Evolutionary conservation across 2,797 vertebrate species (phyloP).

Genomic region (Gymnothorax reevesii): DNA sequence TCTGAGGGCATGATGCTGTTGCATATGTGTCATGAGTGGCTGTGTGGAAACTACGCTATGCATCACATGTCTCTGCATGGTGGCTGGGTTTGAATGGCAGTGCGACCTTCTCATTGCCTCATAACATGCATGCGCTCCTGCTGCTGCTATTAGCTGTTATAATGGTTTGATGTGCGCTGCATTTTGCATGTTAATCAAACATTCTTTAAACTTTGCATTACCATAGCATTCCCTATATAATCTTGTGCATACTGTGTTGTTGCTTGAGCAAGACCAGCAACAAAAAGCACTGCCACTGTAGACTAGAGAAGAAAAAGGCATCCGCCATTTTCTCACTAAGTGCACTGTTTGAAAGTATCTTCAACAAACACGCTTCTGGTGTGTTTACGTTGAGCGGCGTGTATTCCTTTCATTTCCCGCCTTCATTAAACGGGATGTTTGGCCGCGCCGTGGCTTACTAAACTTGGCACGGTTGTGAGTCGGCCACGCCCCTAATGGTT

Average conservation of each 20-base stretch:
- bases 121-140: not conserved
- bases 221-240: not conserved
- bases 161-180: not conserved
- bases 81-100: not conserved
- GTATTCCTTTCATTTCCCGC: not conserved
- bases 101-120: not conserved
- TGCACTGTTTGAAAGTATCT: not conserved
- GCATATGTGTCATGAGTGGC: not conserved
- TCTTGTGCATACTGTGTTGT: not conserved
- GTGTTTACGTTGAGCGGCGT: not conserved
- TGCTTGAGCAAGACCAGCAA: not conserved
- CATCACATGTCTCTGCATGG: not conserved
- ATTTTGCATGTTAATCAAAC: constrained; percentile 3
- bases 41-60: not conserved
- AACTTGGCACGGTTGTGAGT: constrained; percentile 62
- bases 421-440: not conserved
- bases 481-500: constrained; percentile 68
- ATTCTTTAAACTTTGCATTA: not conserved
- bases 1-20: not conserved
- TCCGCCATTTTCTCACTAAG: not conserved
- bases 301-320: not conserved
- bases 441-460: constrained; percentile 63
- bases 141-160: not conserved
- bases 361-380: not conserved
- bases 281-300: not conserved